phyloP scores from a whole-genome alignment of 2,113 vertebrate genomes.

The Myiozetetes cayanensis region DNA sequence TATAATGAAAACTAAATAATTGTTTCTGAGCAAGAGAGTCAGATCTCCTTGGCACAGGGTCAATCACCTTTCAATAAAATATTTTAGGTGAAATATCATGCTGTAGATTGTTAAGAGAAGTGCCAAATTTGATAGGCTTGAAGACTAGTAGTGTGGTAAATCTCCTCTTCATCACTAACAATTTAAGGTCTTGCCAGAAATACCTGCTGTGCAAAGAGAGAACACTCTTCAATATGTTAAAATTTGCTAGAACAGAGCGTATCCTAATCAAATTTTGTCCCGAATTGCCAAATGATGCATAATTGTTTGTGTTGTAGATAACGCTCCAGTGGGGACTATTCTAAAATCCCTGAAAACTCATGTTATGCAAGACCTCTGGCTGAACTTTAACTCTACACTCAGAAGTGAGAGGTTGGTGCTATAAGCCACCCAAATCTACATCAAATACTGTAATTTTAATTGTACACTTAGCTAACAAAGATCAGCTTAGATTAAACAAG shows the following conservation, averaged over 20 bases:
- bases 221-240: conserved; percentile 4
- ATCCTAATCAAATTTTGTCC: conserved; percentile 59
- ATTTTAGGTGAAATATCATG: neutral
- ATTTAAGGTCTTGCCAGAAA: conserved; percentile 30
- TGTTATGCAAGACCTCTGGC: conserved; percentile 74
- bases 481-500: conserved; percentile 1
- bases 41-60: neutral
- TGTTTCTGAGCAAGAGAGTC: neutral
- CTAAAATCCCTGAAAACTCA: conserved; percentile 73
- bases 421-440: conserved; percentile 11
- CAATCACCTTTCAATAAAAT: neutral
- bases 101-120: neutral
- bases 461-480: conserved; percentile 27
- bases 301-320: conserved; percentile 73
- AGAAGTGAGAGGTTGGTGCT: conserved; percentile 56
- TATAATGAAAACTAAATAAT: neutral
- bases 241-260: conserved; percentile 57
- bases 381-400: conserved; percentile 71
- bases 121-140: neutral
- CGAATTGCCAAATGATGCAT: conserved; percentile 68
- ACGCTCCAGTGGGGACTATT: conserved; percentile 63
- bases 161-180: conserved; percentile 5
- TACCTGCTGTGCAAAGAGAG: conserved; percentile 14
- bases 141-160: neutral
- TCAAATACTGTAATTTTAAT: conserved; percentile 23